These are phyloP conservation scores for Laticauda laticaudata DNA, from an alignment of 2,113 vertebrate species.

Conservation along the genomic window DNA sequence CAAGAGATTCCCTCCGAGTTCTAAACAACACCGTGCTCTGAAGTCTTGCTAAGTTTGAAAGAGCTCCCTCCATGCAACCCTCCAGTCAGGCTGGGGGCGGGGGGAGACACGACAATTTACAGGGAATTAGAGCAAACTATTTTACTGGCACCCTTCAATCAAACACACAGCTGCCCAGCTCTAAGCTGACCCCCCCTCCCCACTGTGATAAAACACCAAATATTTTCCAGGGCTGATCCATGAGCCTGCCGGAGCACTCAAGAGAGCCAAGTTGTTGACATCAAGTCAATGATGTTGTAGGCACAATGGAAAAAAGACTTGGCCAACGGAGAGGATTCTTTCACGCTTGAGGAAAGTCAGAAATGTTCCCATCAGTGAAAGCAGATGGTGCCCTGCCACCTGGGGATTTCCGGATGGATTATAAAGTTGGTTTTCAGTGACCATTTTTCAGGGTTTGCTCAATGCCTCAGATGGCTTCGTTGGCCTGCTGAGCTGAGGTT, in stretches of 20 bases:
- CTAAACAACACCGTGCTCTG: too few relatives aligned
- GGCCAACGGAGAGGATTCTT: not conserved
- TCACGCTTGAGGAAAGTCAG: not conserved
- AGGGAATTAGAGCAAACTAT: not conserved
- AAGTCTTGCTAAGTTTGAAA: too few relatives aligned
- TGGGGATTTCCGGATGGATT: too few relatives aligned
- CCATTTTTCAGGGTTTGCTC: too few relatives aligned
- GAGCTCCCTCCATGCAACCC: too few relatives aligned
- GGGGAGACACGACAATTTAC: not conserved
- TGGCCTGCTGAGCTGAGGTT: too few relatives aligned
- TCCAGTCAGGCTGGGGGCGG: accelerated
- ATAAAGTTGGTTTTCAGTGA: too few relatives aligned
- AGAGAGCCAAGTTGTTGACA: not conserved
- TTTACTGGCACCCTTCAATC: not conserved
- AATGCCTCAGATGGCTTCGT: too few relatives aligned
- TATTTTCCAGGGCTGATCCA: not conserved
- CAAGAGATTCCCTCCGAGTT: too few relatives aligned
- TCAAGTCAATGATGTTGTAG: not conserved
- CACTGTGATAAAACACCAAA: not conserved
- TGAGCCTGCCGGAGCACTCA: too few relatives aligned
- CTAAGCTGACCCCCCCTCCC: not conserved
- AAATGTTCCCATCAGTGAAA: not conserved
- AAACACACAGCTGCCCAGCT: not conserved
- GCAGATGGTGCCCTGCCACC: too few relatives aligned
- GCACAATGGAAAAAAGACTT: not conserved